These are phyloP conservation scores for Molossus alvarezi DNA, from an alignment of 2,797 vertebrate genomes.

Conservation along the genomic window DNA sequence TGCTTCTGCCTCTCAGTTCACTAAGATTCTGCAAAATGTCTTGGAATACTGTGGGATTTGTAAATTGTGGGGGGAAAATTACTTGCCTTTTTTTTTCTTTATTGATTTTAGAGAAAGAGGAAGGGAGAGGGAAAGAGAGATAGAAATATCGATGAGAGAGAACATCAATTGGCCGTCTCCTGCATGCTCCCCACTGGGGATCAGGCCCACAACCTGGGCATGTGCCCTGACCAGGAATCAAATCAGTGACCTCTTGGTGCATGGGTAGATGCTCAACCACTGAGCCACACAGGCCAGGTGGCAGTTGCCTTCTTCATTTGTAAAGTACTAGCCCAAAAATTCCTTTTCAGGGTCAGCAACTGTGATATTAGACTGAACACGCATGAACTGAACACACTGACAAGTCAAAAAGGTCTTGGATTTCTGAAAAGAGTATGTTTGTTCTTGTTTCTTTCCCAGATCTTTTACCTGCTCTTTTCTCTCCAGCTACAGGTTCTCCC, in stretches of 20 bases:
- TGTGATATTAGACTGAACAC: not conserved
- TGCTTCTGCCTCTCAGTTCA: not conserved
- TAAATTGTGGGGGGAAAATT: not conserved
- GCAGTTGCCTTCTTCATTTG: not conserved
- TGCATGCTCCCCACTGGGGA: no score
- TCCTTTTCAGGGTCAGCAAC: not conserved
- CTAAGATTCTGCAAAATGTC: not conserved
- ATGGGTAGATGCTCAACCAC: no score
- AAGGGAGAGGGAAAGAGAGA: no score
- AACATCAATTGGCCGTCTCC: no score
- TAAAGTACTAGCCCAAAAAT: conserved; percentile 29
- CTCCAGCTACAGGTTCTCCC: not conserved
- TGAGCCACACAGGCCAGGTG: no score
- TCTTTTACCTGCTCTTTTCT: not conserved
- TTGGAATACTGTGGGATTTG: not conserved
- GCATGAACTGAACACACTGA: not conserved
- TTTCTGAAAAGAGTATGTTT: conserved; percentile 25
- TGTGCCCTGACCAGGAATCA: no score
- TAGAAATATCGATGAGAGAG: no score
- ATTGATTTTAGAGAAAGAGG: no score
- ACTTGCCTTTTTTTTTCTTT: no score
- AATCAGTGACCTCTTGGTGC: no score
- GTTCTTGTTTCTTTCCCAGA: not conserved
- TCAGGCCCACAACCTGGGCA: no score
- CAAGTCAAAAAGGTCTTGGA: not conserved